These are phyloP conservation scores for Hystrix brachyura DNA, from an alignment of 2,113 vertebrate species.

Conservation along the genomic window DNA sequence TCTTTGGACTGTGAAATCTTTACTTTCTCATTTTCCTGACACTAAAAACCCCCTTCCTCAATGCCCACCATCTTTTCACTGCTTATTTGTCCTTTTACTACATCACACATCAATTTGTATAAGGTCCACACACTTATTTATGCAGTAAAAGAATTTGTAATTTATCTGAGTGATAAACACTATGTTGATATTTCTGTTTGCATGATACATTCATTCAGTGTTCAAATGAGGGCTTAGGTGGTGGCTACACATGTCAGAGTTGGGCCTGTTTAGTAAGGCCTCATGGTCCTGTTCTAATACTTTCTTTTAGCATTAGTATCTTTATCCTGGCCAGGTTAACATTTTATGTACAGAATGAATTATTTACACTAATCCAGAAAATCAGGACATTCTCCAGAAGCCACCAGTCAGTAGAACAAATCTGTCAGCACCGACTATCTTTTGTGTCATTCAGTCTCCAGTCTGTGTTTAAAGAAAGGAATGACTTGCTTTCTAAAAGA, in stretches of 20 bases:
- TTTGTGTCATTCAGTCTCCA: background rate
- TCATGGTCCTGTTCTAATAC: slow-evolving; percentile 4
- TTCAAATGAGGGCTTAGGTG: slow-evolving; percentile 20
- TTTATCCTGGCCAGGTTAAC: background rate
- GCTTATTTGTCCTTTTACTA: background rate
- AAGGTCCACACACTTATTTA: background rate
- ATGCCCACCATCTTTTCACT: background rate
- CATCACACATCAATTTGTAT: background rate
- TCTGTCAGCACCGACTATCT: background rate
- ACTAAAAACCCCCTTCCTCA: no score
- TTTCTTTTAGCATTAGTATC: background rate
- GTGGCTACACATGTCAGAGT: background rate
- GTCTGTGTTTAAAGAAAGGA: background rate
- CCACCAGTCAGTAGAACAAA: background rate
- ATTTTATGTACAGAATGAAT: slow-evolving; percentile 38
- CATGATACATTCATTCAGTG: background rate
- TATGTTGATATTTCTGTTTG: background rate
- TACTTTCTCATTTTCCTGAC: background rate
- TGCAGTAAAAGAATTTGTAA: background rate
- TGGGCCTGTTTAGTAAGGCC: background rate
- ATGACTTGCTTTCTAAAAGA: slow-evolving; percentile 36
- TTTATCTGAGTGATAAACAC: background rate
- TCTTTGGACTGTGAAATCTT: background rate
- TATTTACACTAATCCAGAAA: slow-evolving; percentile 19
- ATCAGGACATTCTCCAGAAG: slow-evolving; percentile 5